Base-by-base conservation (phyloP, 2,797 vertebrate genomes). In the Lycodopsis pacificus region DNA sequence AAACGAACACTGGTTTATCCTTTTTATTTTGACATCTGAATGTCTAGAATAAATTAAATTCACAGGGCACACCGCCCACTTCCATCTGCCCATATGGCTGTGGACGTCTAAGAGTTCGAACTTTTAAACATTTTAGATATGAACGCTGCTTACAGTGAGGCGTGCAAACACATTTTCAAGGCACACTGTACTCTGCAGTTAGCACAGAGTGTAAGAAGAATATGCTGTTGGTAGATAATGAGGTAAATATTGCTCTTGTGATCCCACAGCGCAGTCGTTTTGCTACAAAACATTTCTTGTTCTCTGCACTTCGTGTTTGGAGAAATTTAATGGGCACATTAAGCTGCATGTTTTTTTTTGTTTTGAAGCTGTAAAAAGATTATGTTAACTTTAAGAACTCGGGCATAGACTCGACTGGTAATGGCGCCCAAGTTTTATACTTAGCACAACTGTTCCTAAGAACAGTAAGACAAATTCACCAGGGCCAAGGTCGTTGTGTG, bases 51-150 rank as follows among this genome's bases (percentile, higher is more conserved):
- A 69, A 69, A 77, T 74, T 7, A 49, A 68, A 88, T 44, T 65
- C 36, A 70, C 68, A 77, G 34, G 61, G 27, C 57, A 65, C 27
- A 65, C 76, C 79, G 30, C 79, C 83, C 77, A 82, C 82, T 6
- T 61, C 73, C 66, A 81, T 83, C 83, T 90, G 80, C 15, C 58
- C 59, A 38, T 56, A 80, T 49, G 77, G 20, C 61, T 56, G 53
- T 5, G 12, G 11, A 74, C 48, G 15, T 74, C 69, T 7, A 65
- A 32, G 59, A 83, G 57, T 66, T 79, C 25, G 10, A 85, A 84
- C 27, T 66, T 82, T 64, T 62, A 67, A 4, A 30, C 34, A 25
- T 83, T 69, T 72, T 8, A 44, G 79, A 77, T 56, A 36, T 64
- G 74, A 79, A 54, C 3, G 57, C 22, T 57, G 67, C 57, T 64